Percentiles rank a stretch among this genome's conserved stretches.
Conservation (phyloP, 2,888 invertebrate genomes). For the Mythimna impura region DNA sequence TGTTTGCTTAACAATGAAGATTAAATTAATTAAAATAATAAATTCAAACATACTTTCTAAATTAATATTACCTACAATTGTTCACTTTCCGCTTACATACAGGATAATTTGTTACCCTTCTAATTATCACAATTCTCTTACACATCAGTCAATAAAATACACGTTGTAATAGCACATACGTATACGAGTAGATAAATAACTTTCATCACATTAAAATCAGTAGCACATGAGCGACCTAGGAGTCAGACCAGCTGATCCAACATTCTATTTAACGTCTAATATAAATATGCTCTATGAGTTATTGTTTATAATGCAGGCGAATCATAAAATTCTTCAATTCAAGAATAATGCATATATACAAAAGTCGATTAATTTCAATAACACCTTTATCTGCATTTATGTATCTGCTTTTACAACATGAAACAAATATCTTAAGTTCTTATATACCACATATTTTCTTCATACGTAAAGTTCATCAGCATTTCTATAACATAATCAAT, state of each 20-base stretch:
- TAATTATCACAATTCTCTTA: conserved; percentile 86
- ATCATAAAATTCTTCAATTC: no score
- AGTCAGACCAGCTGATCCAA: conserved; percentile 61
- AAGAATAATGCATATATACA: conserved; percentile 15
- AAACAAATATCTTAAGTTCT: conserved; percentile 62
- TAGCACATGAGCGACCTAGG: conserved; percentile 32
- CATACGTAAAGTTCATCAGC: conserved; percentile 29
- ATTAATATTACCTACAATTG: conserved; percentile 57
- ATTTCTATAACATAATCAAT: conserved; percentile 31
- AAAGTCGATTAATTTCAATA: conserved; percentile 13
- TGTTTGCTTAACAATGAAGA: conserved; percentile 32
- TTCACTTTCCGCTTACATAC: conserved; percentile 64
- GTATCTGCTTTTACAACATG: conserved; percentile 69
- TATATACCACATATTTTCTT: conserved; percentile 73
- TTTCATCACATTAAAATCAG: conserved; percentile 31
- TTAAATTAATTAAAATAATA: conserved; percentile 38
- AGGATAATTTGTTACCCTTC: conserved; percentile 70
- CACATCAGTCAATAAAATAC: conserved; percentile 82
- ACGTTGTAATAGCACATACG: conserved; percentile 71
- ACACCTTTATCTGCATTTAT: conserved; percentile 16
- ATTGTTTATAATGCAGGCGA: conserved; percentile 22
- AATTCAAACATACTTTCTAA: conserved; percentile 48
- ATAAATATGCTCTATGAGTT: conserved; percentile 30
- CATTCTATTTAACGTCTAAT: conserved; percentile 39
- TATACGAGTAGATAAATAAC: conserved; percentile 45